Percentiles rank a stretch among this genome's conserved stretches.
These are phyloP conservation scores for Vanessa atalanta DNA, from an alignment of 1,140 invertebrate genomes.

Conservation along the genomic window DNA sequence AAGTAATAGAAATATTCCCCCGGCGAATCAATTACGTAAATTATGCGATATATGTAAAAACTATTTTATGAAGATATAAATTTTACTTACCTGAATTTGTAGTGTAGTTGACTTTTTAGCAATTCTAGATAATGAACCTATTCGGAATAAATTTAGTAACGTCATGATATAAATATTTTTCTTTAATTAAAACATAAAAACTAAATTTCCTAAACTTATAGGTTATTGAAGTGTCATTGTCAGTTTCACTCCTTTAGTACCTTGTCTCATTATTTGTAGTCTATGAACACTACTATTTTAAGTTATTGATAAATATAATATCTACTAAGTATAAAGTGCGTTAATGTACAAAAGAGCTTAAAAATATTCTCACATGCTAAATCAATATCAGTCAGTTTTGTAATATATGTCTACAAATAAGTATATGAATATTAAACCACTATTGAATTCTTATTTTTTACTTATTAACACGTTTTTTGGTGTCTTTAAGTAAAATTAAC, in stretches of 20 bases:
- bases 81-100: constrained; percentile 54
- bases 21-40: constrained; percentile 56
- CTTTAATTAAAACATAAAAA: constrained; percentile 28
- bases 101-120: constrained; percentile 46
- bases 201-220: constrained; percentile 29
- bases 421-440: no score
- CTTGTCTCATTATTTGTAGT: neutral
- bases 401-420: no score
- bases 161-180: constrained; percentile 55
- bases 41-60: constrained; percentile 12
- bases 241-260: neutral
- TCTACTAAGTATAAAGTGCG: no score
- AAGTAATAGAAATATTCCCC: constrained; percentile 1
- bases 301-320: neutral
- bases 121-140: constrained; percentile 49
- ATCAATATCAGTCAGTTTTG: no score
- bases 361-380: no score
- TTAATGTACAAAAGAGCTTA: no score
- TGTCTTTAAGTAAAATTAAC: no score
- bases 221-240: constrained; percentile 46
- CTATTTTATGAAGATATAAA: neutral
- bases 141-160: constrained; percentile 55
- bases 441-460: no score
- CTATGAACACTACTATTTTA: neutral
- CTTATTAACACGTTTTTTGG: no score